A percentile compares a stretch with the other conserved stretches of the same genome.
phyloP scores from a whole-genome alignment of 2,888 invertebrate species.

The Trichogramma dendrolimi region DNA sequence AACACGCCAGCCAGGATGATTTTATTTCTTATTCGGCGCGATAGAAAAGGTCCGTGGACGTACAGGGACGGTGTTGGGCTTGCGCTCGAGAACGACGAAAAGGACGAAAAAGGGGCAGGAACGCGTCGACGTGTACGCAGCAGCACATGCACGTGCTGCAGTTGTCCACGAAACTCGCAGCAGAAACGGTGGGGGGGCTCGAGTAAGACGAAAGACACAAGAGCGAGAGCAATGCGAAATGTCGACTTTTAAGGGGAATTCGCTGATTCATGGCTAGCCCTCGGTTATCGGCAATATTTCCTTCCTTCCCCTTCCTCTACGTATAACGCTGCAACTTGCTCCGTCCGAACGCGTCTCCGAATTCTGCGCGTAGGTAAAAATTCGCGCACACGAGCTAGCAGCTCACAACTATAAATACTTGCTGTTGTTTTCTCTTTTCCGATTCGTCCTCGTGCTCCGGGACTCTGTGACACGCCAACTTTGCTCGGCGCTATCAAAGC shows the following conservation, averaged over 20 bases:
- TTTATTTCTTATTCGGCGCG: too few relatives aligned
- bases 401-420: neutral
- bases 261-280: constrained; percentile 27
- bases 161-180: too few relatives aligned
- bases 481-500: neutral
- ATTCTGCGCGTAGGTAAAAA: neutral
- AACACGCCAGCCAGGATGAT: too few relatives aligned
- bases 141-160: too few relatives aligned
- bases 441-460: too few relatives aligned
- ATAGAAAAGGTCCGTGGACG: too few relatives aligned
- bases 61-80: too few relatives aligned
- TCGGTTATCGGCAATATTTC: constrained; percentile 28
- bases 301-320: constrained; percentile 27
- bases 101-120: too few relatives aligned
- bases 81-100: too few relatives aligned
- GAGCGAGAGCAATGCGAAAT: constrained; percentile 12
- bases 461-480: neutral
- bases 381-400: neutral
- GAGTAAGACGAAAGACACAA: neutral
- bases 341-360: neutral
- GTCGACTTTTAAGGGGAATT: constrained; percentile 31
- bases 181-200: too few relatives aligned
- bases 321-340: constrained; percentile 14
- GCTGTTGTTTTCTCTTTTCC: neutral
- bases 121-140: too few relatives aligned